Conservation (phyloP, 2,113 vertebrate species). For the Psettodes erumei region DNA sequence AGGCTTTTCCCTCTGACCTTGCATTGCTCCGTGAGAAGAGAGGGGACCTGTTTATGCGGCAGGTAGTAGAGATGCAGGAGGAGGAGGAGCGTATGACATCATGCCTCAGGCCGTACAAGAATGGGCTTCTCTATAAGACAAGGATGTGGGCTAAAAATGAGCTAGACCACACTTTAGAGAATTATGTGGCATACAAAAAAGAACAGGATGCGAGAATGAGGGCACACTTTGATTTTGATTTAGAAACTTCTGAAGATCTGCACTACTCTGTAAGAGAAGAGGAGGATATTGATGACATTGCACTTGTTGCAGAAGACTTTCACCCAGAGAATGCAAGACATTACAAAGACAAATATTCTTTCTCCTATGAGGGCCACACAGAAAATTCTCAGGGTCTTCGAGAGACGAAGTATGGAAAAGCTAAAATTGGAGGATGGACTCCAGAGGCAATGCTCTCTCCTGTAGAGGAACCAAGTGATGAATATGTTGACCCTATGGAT, state of each 20-base stretch:
- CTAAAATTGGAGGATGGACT: constrained; percentile 73
- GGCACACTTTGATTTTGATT: constrained; percentile 81
- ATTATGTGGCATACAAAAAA: constrained; percentile 79
- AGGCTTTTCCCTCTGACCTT: constrained; percentile 62
- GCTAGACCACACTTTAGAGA: constrained; percentile 71
- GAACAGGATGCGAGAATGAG: constrained; percentile 51
- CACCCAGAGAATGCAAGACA: constrained; percentile 47
- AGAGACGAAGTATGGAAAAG: constrained; percentile 72
- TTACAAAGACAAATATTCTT: constrained; percentile 53
- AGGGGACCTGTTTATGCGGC: constrained; percentile 74
- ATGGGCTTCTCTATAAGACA: constrained; percentile 90
- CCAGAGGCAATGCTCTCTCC: constrained; percentile 83
- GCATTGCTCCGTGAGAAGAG: constrained; percentile 72
- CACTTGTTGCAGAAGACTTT: constrained; percentile 62
- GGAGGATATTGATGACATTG: constrained; percentile 82
- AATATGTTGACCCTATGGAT: constrained; percentile 91
- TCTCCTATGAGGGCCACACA: constrained; percentile 53
- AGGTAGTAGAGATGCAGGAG: constrained; percentile 79
- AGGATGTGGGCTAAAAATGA: constrained; percentile 82
- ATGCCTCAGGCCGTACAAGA: constrained; percentile 85
- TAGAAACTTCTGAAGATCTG: constrained; percentile 84
- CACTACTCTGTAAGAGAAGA: constrained; percentile 79
- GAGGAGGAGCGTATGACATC: constrained; percentile 76
- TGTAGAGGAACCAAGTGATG: constrained; percentile 86
- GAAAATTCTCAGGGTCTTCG: constrained; percentile 66